Conservation (phyloP, 2,113 vertebrate genomes). For the Theristicus caerulescens region DNA sequence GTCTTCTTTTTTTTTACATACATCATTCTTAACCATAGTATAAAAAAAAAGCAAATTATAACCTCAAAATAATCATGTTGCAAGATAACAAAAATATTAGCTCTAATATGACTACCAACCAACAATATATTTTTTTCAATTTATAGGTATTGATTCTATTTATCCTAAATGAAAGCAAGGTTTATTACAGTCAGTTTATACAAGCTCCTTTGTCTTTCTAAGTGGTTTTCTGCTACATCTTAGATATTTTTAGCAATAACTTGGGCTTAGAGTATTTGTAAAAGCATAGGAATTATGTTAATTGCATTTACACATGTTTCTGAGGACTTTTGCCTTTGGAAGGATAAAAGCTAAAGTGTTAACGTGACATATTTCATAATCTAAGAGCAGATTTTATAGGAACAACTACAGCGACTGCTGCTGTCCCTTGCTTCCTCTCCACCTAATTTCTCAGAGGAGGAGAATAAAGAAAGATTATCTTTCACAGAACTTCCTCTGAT, state of each 20-base stretch:
- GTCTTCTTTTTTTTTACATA: neutral
- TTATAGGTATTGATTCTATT: neutral
- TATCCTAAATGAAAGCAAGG: neutral
- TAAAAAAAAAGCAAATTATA: neutral
- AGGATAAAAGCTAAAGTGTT: slow-evolving; percentile 23
- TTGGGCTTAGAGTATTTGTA: neutral
- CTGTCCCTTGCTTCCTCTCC: slow-evolving; percentile 63
- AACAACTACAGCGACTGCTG: slow-evolving; percentile 69
- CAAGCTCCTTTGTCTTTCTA: neutral
- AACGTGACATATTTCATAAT: neutral
- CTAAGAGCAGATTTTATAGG: slow-evolving; percentile 69
- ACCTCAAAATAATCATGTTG: neutral
- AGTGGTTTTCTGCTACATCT: neutral
- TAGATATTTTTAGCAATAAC: neutral
- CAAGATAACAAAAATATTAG: neutral
- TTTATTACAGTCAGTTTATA: neutral
- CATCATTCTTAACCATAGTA: neutral
- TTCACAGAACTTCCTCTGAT: slow-evolving; percentile 82
- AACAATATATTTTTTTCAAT: neutral
- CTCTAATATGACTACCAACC: neutral
- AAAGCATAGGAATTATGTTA: neutral
- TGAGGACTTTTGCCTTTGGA: slow-evolving; percentile 23
- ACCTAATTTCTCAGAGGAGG: slow-evolving; percentile 69
- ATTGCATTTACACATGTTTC: neutral
- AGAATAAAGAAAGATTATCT: slow-evolving; percentile 79